Conservation (phyloP, 2,797 vertebrate genomes). For the Syngnathus rostellatus region DNA sequence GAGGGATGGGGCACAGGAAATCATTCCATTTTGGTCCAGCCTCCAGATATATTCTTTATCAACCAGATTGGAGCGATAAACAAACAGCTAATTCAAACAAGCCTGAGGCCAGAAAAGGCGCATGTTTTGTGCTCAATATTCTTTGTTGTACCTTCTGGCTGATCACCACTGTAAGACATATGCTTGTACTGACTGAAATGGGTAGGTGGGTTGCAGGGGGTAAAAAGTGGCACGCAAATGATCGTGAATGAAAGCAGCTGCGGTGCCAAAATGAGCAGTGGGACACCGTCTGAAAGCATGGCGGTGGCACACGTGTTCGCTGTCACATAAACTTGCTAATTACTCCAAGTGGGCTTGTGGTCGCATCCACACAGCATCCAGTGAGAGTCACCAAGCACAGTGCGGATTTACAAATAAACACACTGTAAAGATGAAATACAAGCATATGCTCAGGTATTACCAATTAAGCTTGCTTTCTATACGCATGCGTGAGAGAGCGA, state of each 20-base stretch:
- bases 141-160: conserved; percentile 9
- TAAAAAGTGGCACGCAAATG: conserved; percentile 10
- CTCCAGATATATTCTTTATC: neutral
- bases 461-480: conserved; percentile 23
- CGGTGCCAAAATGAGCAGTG: conserved; percentile 24
- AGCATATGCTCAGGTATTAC: conserved; percentile 36
- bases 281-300: conserved; percentile 23
- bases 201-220: conserved; percentile 5
- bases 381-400: conserved; percentile 18
- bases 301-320: conserved; percentile 24
- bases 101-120: conserved; percentile 9
- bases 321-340: conserved; percentile 46
- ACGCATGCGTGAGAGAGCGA: conserved; percentile 13
- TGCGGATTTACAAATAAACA: conserved; percentile 40
- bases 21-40: neutral
- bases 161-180: conserved; percentile 8
- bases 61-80: neutral
- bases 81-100: neutral
- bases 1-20: neutral
- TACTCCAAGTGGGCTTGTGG: conserved; percentile 36
- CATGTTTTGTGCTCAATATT: conserved; percentile 7
- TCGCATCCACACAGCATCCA: conserved; percentile 11
- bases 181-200: conserved; percentile 5
- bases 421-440: conserved; percentile 30
- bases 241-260: conserved; percentile 22